Base-by-base conservation (phyloP, 2,888 invertebrate species). In the Eupithecia abbreviata region DNA sequence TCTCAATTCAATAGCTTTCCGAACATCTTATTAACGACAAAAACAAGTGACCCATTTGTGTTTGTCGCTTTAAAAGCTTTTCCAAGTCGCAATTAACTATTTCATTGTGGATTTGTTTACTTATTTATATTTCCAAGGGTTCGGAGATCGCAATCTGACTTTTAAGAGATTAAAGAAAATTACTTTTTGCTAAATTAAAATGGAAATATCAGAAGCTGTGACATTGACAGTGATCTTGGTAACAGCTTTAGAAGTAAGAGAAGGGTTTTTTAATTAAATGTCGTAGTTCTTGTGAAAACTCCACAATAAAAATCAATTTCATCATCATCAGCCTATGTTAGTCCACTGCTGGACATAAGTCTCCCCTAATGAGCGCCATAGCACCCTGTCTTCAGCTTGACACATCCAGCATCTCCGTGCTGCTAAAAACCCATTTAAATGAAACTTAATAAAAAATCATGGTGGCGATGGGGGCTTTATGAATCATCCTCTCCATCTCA, bases 51-150 rank as follows among this genome's bases (percentile, higher is more conserved):
- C 47, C 15, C 30, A 47, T 69, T 47, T 69, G 69, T 69, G 69
- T 69, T 69, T 69, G 69, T 69, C 67, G 47, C n/a, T 12, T 43
- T 68, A 69, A 69, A 47, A 69, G 69, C 69, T 47, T 69, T 69
- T 69, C 47, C 69, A 13, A 69, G 69, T 69, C n/a, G 45, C 69
- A 69, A 69, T 69, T 47, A 69, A 69, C 69, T 30, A 69, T 47
- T 69, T 69, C 47, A 49, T 69, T 69, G 69, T 69, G 30, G 47
- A 69, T 30, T 69, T 49, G 69, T 45, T 49, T 69, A 49, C 47
- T 69, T 69, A 69, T 69, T 69, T 45, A 18, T 69, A 69, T 49
- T 68, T 43, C 43, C 5, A 47, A 69, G 47, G 30, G 47, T 69
- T 47, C 6, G 42, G 47, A 47, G 69, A 49, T 69, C 10, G 47